Conservation (phyloP, 2,113 vertebrate species). For the Chamaea fasciata region DNA sequence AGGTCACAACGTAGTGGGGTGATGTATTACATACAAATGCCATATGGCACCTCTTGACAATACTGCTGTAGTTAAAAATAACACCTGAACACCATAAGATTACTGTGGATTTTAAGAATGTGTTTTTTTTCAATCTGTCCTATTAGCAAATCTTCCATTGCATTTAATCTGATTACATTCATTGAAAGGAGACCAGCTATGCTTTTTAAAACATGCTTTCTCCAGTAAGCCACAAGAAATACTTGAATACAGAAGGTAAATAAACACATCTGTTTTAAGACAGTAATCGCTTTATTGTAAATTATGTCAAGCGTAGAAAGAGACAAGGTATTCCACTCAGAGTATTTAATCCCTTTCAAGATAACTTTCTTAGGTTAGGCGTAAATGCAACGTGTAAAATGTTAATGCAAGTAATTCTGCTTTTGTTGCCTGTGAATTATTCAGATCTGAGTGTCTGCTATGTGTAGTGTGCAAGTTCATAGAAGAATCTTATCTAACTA, state of each 20-base stretch:
- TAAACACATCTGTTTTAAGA: neutral
- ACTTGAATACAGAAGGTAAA: neutral
- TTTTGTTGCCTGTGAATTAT: neutral
- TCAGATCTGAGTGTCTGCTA: neutral
- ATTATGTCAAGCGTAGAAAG: neutral
- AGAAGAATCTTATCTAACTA: neutral
- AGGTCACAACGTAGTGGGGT: neutral
- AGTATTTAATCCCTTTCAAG: neutral
- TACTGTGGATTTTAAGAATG: neutral
- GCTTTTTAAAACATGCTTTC: neutral
- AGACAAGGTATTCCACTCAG: neutral
- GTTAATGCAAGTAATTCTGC: neutral
- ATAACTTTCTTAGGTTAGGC: neutral
- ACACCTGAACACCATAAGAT: neutral
- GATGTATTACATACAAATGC: conserved; percentile 23
- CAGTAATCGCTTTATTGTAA: neutral
- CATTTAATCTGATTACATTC: neutral
- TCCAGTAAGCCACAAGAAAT: neutral
- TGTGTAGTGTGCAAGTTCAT: neutral
- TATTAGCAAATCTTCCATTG: neutral
- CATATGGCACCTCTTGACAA: conserved; percentile 48
- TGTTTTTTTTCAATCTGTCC: neutral
- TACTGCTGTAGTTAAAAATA: conserved; percentile 38
- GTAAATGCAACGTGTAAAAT: neutral
- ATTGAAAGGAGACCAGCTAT: neutral